phyloP scores from a whole-genome alignment of 2,888 invertebrate genomes.

The Epistrophe grossulariae region DNA sequence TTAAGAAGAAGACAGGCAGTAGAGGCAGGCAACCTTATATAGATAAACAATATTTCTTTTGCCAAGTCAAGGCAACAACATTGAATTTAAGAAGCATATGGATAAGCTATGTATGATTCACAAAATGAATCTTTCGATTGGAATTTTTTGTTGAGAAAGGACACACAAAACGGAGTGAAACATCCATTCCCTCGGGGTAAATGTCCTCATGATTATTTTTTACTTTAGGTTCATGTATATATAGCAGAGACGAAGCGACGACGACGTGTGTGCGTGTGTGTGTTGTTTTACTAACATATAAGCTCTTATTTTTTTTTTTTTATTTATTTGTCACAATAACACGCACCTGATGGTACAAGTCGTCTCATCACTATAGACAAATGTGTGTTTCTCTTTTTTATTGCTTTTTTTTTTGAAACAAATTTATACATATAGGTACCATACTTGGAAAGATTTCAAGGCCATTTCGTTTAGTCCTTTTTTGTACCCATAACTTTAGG shows the following conservation, averaged over 20 bases:
- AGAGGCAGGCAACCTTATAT: not conserved
- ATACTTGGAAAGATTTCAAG: conserved; percentile 9
- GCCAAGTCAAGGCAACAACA: not conserved
- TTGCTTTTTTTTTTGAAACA: not conserved
- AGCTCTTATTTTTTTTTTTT: conserved; percentile 9
- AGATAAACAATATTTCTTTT: not conserved
- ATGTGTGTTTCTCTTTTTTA: conserved; percentile 8
- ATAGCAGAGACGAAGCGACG: not conserved
- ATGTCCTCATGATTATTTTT: conserved; percentile 1
- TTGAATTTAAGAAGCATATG: not conserved
- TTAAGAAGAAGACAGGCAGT: not conserved
- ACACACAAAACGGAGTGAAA: not conserved
- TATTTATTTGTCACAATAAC: conserved; percentile 12
- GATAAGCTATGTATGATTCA: conserved; percentile 1
- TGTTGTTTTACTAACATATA: conserved; percentile 11
- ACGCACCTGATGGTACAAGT: conserved; percentile 28
- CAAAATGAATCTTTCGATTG: not conserved
- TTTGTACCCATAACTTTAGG: not conserved
- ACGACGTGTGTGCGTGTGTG: not conserved
- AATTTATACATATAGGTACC: not conserved
- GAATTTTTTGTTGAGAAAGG: not conserved
- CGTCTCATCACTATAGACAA: not conserved
- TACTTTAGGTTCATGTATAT: not conserved
- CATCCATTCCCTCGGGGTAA: not conserved
- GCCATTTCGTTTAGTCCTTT: not conserved